A percentile compares a stretch with the other conserved stretches of the same genome.
These are phyloP conservation scores for Cyprinodon tularosa DNA, from an alignment of 2,113 vertebrate species.

Conservation along the genomic window DNA sequence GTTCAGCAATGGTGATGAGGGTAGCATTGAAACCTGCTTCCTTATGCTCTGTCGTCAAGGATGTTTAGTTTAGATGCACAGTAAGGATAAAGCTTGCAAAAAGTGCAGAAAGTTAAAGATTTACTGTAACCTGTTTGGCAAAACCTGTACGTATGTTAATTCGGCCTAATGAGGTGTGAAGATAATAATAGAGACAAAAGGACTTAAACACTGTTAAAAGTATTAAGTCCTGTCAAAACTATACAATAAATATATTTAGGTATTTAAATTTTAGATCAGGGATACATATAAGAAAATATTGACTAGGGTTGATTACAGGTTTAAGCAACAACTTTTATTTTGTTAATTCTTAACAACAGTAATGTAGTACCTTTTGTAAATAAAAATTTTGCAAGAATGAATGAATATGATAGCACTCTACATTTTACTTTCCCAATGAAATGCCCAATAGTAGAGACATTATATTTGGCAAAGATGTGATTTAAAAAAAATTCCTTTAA, in stretches of 20 bases:
- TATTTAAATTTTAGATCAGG: too few species aligned
- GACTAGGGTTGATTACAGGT: too few species aligned
- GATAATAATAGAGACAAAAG: conserved; percentile 7
- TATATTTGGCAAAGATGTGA: not conserved
- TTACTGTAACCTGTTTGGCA: conserved; percentile 26
- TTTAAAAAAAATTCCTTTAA: too few species aligned
- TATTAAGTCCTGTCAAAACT: not conserved
- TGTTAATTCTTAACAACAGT: not conserved
- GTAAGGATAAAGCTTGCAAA: conserved; percentile 23
- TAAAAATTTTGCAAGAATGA: not conserved
- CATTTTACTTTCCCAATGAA: not conserved
- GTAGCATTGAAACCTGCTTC: conserved; percentile 43
- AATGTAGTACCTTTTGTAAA: not conserved
- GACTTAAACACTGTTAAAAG: not conserved
- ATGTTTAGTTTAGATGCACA: conserved; percentile 25
- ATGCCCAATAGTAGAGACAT: not conserved
- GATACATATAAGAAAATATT: too few species aligned
- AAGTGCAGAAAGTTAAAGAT: conserved; percentile 7
- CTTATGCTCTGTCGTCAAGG: conserved; percentile 43
- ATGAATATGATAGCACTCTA: not conserved
- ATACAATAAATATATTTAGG: too few species aligned
- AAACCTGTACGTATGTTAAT: conserved; percentile 28
- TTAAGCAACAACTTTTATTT: too few species aligned
- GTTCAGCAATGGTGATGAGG: conserved; percentile 47
- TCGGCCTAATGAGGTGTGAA: conserved; percentile 15